A percentile compares a stretch with the other conserved stretches of the same genome.
phyloP scores from a whole-genome alignment of 2,797 vertebrate genomes.

The Chelon auratus region DNA sequence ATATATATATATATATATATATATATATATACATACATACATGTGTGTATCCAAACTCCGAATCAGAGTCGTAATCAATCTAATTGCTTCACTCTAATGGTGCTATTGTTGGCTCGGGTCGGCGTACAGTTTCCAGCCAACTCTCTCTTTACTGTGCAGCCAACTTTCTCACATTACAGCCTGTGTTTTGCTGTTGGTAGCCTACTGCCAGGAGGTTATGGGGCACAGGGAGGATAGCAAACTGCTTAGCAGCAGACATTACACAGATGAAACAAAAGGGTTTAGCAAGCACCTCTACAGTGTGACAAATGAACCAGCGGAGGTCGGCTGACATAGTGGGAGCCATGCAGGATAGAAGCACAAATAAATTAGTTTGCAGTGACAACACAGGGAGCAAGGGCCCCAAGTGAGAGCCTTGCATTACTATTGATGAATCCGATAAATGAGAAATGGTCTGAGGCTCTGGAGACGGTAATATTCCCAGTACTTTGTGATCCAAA shows the following conservation, averaged over 20 bases:
- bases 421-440: slow-evolving; percentile 40
- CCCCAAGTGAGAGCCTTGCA: slow-evolving; percentile 26
- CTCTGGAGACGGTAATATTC: slow-evolving; percentile 14
- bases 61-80: slow-evolving; percentile 51
- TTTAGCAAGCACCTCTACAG: slow-evolving; percentile 64
- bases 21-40: too few species aligned
- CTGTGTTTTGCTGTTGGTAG: slow-evolving; percentile 54
- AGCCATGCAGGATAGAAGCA: slow-evolving; percentile 21
- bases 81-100: slow-evolving; percentile 64
- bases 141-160: slow-evolving; percentile 56
- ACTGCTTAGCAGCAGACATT: slow-evolving; percentile 62
- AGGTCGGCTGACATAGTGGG: slow-evolving; percentile 55
- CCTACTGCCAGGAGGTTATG: slow-evolving; percentile 56
- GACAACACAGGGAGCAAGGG: slow-evolving; percentile 27
- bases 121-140: slow-evolving; percentile 58
- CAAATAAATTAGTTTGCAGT: slow-evolving; percentile 45
- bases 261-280: slow-evolving; percentile 69
- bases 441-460: slow-evolving; percentile 28
- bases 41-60: slow-evolving; percentile 15
- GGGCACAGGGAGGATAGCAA: slow-evolving; percentile 55
- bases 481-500: slow-evolving; percentile 5
- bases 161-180: slow-evolving; percentile 70
- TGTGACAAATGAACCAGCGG: slow-evolving; percentile 70
- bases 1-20: too few species aligned
- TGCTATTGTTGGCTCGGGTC: slow-evolving; percentile 72